phyloP scores from a whole-genome alignment of 2,797 vertebrate genomes.

The Oryzias dopingdopingensis region DNA sequence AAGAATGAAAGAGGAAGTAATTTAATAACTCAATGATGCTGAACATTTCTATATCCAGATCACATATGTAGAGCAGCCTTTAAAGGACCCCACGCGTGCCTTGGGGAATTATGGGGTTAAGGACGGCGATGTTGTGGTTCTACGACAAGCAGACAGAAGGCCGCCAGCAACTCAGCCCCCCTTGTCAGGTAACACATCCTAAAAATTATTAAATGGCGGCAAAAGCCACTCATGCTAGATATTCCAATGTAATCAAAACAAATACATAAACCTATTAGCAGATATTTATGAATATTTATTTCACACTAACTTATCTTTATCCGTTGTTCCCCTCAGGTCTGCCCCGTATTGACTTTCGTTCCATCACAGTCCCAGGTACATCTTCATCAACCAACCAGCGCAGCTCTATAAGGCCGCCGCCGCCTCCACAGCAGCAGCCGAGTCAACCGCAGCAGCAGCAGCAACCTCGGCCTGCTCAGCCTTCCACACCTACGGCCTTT shows the following conservation, averaged over 20 bases:
- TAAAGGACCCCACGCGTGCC: slow-evolving; percentile 91
- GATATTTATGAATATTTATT: too few relatives aligned
- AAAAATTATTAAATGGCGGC: too few relatives aligned
- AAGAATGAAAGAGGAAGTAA: too few relatives aligned
- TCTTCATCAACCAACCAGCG: slow-evolving; percentile 71
- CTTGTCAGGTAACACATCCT: slow-evolving; percentile 71
- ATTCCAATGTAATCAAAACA: too few relatives aligned
- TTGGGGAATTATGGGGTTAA: slow-evolving; percentile 94
- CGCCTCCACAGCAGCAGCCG: slow-evolving; percentile 32
- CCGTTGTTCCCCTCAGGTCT: slow-evolving; percentile 73
- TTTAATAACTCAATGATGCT: not conserved
- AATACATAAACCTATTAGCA: too few relatives aligned
- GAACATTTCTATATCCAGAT: slow-evolving; percentile 73
- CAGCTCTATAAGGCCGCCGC: slow-evolving; percentile 56
- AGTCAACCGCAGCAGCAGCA: not conserved
- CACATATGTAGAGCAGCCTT: slow-evolving; percentile 86
- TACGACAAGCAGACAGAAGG: slow-evolving; percentile 85
- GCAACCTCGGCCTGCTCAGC: slow-evolving; percentile 51
- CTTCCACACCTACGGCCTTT: slow-evolving; percentile 60
- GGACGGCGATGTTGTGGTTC: slow-evolving; percentile 94
- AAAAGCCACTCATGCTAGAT: too few relatives aligned
- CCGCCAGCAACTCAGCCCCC: slow-evolving; percentile 76
- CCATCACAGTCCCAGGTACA: slow-evolving; percentile 91
- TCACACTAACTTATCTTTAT: not conserved
- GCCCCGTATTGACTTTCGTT: slow-evolving; percentile 95